Base-by-base conservation (phyloP, 2,797 vertebrate genomes). In the Dendrocincla fuliginosa region DNA sequence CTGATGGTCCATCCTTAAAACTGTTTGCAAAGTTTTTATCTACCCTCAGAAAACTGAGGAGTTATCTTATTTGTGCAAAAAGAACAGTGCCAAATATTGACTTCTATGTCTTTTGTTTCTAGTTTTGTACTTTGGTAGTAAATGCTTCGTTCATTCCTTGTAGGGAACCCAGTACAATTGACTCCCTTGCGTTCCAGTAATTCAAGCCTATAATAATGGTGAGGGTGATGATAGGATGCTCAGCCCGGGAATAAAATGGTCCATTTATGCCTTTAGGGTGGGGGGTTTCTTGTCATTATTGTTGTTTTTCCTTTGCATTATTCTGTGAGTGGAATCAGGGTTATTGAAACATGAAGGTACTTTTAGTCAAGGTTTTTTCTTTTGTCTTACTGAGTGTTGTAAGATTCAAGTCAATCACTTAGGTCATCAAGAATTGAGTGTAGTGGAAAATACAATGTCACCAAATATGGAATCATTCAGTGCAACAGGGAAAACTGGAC, bases 81-180 rank as follows among this genome's bases (percentile, higher is more conserved):
- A 74, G 11, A 82, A 18, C 22, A 67, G 15, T 63, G 52, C 15
- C 37, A 71, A 24, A 61, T 83, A 42, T 2, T 50, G 17, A 35
- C 64, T 69, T 61, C n/a, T 6, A 11, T 60, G 81, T 80, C 33
- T 59, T 53, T 60, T 87, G 17, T 33, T 75, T 82, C 67, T 61
- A 39, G 16, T 65, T 89, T 65, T 3, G 0, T 81, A 65, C 27
- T 84, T 71, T 37, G 55, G 65, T 37, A 64, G 27, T 69, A 78
- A 84, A 47, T 0, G 0, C 22, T 85, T 69, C 33, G 3, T 77
- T 77, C 2, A 0, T 64, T 84, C 35, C 14, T 81, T 81, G 25
- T 33, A 61, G 46, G 24, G 32, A 65, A 52, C 32, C 16, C 61
- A 37, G 37, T 60, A 47, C n/a, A 73, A 23, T 79, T 28, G 57